Percentiles rank a stretch among this genome's conserved stretches.
Evolutionary conservation across 2,888 invertebrate species (phyloP).

Genomic region (Mystacides longicornis): DNA sequence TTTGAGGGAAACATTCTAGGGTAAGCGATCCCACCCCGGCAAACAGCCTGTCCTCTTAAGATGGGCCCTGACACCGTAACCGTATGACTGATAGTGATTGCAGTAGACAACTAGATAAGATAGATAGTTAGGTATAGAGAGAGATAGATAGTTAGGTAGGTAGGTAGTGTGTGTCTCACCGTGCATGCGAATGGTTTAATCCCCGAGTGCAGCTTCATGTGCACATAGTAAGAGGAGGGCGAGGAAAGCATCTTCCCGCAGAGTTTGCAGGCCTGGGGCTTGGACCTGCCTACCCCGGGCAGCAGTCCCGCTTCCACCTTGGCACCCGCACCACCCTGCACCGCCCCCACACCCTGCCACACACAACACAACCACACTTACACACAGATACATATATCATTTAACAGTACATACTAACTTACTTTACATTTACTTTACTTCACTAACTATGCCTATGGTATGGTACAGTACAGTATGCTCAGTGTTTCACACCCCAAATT

Average conservation of each 20-base stretch:
- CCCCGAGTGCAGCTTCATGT: constrained; percentile 75
- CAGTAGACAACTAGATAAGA: background rate
- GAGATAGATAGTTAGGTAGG: constrained; percentile 1
- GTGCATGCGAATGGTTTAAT: constrained; percentile 75
- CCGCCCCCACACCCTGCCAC: constrained; percentile 14
- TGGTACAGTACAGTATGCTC: no score
- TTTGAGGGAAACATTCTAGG: no score
- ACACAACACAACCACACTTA: constrained; percentile 12
- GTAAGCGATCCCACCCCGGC: no score
- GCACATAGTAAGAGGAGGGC: constrained; percentile 72
- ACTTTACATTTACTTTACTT: no score
- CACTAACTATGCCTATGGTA: no score
- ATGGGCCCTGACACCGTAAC: background rate
- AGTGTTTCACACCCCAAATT: no score
- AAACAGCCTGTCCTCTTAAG: no score
- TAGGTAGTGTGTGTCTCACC: constrained; percentile 35
- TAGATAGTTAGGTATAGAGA: background rate
- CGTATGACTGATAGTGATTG: background rate
- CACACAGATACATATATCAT: background rate
- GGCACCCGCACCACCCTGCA: constrained; percentile 34
- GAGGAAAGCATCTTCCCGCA: constrained; percentile 72
- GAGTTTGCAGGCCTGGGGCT: constrained; percentile 70
- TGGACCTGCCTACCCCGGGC: constrained; percentile 45
- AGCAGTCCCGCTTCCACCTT: constrained; percentile 48
- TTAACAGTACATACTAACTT: no score